Evolutionary conservation across 2,888 invertebrate species (phyloP).

Genomic region (Microctonus brassicae): DNA sequence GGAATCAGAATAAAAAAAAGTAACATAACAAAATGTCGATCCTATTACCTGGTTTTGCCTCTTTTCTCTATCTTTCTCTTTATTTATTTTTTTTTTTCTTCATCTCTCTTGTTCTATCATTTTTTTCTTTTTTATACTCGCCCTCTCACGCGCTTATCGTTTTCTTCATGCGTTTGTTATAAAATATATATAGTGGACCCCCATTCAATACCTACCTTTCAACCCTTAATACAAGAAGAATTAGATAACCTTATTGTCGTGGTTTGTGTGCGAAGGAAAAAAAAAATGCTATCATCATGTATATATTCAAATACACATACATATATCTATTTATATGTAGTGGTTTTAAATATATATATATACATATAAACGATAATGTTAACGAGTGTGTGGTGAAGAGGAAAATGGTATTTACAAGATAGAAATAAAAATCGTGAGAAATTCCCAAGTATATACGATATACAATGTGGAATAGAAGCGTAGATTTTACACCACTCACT

Average conservation of each 20-base stretch:
- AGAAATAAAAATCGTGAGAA: conserved; percentile 3
- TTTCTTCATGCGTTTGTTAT: not conserved
- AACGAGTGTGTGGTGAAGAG: conserved; percentile 5
- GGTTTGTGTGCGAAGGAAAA: conserved; percentile 50
- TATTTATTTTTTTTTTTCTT: not conserved
- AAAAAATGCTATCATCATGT: conserved; percentile 43
- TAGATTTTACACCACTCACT: not conserved
- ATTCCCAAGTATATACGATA: not conserved
- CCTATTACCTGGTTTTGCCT: conserved; percentile 64
- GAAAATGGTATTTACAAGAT: conserved; percentile 3
- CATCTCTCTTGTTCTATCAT: not conserved
- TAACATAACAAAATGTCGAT: conserved; percentile 70
- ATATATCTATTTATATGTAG: no score
- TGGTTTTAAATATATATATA: conserved; percentile 18
- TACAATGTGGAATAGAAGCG: not conserved
- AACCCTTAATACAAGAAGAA: conserved; percentile 66
- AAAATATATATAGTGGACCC: not conserved
- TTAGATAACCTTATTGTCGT: conserved; percentile 67
- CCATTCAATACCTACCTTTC: conserved; percentile 47
- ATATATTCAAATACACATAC: conserved; percentile 19
- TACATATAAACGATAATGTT: conserved; percentile 14
- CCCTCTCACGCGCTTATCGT: conserved; percentile 34
- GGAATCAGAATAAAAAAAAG: conserved; percentile 67
- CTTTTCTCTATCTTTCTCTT: conserved; percentile 23
- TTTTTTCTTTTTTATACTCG: not conserved